Evolutionary conservation across 2,888 invertebrate species (phyloP).

Genomic region (Elegia similella): DNA sequence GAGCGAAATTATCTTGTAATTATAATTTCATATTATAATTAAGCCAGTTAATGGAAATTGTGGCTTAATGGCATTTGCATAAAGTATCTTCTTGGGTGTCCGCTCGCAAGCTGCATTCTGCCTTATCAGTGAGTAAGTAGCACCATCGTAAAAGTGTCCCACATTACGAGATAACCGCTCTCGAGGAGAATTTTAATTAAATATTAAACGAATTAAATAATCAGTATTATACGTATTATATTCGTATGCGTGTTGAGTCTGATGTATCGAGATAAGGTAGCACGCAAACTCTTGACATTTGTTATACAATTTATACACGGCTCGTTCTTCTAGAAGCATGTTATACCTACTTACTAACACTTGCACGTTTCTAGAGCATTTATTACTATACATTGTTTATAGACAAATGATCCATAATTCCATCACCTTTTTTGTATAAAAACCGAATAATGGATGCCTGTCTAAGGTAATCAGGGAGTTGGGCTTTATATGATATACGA

Average conservation of each 20-base stretch:
- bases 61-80: slow-evolving; percentile 65
- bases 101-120: slow-evolving; percentile 52
- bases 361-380: background rate
- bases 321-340: slow-evolving; percentile 49
- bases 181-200: slow-evolving; percentile 79
- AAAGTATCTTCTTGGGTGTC: slow-evolving; percentile 72
- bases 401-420: background rate
- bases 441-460: too few species aligned
- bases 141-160: slow-evolving; percentile 80
- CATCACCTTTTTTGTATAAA: background rate
- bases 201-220: slow-evolving; percentile 81
- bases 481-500: too few species aligned
- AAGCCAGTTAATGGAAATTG: slow-evolving; percentile 62
- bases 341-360: slow-evolving; percentile 9
- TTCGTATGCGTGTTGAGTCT: slow-evolving; percentile 69
- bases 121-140: slow-evolving; percentile 77
- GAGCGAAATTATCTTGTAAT: slow-evolving; percentile 78
- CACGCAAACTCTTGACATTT: slow-evolving; percentile 58
- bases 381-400: background rate
- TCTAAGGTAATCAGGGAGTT: too few species aligned
- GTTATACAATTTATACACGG: slow-evolving; percentile 43
- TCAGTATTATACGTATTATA: slow-evolving; percentile 80
- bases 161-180: slow-evolving; percentile 80
- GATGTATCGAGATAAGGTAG: slow-evolving; percentile 62
- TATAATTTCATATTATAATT: slow-evolving; percentile 76